Conservation (phyloP, 1,140 invertebrate genomes). For the Aphelenchoides besseyi region DNA sequence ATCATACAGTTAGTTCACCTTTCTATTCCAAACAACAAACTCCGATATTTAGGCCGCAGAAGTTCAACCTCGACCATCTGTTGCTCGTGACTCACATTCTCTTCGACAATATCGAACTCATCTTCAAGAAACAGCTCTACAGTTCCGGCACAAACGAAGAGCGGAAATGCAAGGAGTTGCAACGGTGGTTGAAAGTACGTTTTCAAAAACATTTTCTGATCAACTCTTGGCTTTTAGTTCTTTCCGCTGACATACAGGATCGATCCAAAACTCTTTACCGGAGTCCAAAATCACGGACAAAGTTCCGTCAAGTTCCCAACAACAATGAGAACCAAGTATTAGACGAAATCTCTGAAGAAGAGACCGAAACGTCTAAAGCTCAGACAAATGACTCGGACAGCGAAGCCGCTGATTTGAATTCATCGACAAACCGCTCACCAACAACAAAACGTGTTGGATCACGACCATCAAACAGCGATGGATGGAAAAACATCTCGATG, state of each 20-base stretch:
- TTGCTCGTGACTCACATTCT: constrained; percentile 10
- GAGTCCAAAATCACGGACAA: not conserved
- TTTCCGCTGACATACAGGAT: not conserved
- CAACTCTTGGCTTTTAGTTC: not conserved
- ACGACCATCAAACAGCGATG: not conserved
- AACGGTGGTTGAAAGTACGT: constrained; percentile 23
- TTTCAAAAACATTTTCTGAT: not conserved
- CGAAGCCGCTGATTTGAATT: not conserved
- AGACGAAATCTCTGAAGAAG: constrained; percentile 7
- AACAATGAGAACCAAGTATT: not conserved
- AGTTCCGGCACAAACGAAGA: constrained; percentile 10
- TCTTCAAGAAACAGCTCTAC: not conserved
- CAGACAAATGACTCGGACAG: not conserved
- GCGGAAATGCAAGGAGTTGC: constrained; percentile 13
- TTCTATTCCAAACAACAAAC: not conserved
- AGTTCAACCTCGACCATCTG: constrained; percentile 14
- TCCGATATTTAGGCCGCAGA: constrained; percentile 15
- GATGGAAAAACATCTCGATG: constrained; percentile 10
- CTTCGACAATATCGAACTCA: constrained; percentile 17
- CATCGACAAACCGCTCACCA: not conserved
- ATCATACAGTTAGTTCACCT: constrained; percentile 4
- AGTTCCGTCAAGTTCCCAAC: not conserved
- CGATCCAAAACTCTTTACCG: not conserved
- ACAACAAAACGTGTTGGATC: not conserved
- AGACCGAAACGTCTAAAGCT: not conserved